phyloP scores from a whole-genome alignment of 2,113 vertebrate genomes.

The Prochilodus magdalenae region DNA sequence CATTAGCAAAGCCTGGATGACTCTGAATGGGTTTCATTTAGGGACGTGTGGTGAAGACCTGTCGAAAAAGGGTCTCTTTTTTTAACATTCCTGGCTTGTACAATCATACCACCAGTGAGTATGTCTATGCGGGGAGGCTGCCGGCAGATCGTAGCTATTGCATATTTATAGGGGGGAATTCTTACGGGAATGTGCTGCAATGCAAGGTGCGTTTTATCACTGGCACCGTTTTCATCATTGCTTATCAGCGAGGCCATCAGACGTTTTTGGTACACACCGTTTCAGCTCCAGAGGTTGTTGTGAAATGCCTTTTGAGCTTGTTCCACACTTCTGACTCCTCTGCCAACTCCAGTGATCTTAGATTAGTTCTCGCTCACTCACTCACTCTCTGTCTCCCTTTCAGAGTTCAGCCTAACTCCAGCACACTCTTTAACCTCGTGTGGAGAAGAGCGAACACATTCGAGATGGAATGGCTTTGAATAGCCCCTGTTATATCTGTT shows the following conservation, averaged over 20 bases:
- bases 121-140: neutral
- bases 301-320: constrained; percentile 61
- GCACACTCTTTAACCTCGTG: neutral
- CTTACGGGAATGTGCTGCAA: constrained; percentile 53
- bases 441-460: neutral
- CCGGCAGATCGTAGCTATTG: neutral
- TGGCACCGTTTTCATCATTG: constrained; percentile 47
- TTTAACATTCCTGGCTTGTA: constrained; percentile 3
- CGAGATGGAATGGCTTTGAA: neutral
- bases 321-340: constrained; percentile 56
- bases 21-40: neutral
- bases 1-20: neutral
- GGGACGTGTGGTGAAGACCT: neutral
- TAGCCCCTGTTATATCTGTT: constrained; percentile 7
- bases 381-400: neutral
- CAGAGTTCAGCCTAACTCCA: neutral
- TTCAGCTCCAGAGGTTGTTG: constrained; percentile 60
- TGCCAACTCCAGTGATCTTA: constrained; percentile 45
- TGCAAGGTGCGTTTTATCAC: constrained; percentile 49
- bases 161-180: neutral
- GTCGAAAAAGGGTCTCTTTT: neutral
- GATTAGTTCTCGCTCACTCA: constrained; percentile 2
- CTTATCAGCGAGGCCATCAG: constrained; percentile 60
- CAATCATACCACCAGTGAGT: neutral
- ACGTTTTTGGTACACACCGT: constrained; percentile 46